Conservation (phyloP, 2,113 vertebrate genomes). For the Turnix velox region DNA sequence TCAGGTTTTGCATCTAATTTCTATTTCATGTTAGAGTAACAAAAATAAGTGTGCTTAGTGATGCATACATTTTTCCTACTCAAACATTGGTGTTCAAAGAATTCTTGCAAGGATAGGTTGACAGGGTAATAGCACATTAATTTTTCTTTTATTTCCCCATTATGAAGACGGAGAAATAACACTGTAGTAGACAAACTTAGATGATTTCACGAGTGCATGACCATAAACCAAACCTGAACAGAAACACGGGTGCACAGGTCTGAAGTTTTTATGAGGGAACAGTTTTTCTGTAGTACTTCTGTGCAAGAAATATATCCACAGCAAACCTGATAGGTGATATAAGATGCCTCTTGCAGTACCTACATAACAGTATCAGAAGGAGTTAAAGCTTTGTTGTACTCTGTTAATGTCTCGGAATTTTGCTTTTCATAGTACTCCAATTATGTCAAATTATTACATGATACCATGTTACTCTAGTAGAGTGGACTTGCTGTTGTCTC, state of each 20-base stretch:
- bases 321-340: not conserved
- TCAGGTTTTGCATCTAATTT: not conserved
- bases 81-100: constrained; percentile 24
- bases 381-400: not conserved
- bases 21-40: constrained; percentile 16
- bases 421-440: not conserved
- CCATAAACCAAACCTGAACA: not conserved
- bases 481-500: not conserved
- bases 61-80: constrained; percentile 37
- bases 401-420: not conserved
- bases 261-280: not conserved
- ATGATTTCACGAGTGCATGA: not conserved
- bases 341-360: not conserved
- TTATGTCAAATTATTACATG: not conserved
- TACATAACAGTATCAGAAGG: not conserved
- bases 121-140: constrained; percentile 55
- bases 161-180: constrained; percentile 29
- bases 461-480: not conserved
- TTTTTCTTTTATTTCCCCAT: constrained; percentile 30
- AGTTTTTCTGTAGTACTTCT: not conserved
- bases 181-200: constrained; percentile 8
- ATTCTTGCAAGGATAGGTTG: constrained; percentile 13
- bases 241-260: not conserved
- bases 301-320: not conserved
- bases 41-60: not conserved